Evolutionary conservation across 2,113 vertebrate species (phyloP).

Genomic region (human (Homo sapiens)): DNA sequence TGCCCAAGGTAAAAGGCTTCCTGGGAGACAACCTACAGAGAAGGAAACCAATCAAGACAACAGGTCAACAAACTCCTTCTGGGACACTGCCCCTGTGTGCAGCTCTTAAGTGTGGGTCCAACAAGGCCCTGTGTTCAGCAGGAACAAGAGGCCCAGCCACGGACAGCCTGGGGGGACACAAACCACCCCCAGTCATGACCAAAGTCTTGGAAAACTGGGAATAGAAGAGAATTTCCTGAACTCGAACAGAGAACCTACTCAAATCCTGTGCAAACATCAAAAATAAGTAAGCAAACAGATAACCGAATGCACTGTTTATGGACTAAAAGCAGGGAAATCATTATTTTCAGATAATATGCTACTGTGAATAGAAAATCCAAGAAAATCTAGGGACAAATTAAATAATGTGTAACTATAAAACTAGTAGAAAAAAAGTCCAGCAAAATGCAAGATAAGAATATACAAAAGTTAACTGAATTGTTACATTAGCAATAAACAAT

Average conservation of each 20-base stretch:
- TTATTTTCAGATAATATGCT: not conserved
- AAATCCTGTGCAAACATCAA: not conserved
- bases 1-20: not conserved
- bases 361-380: not conserved
- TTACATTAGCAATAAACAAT: not conserved
- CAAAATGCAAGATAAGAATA: not conserved
- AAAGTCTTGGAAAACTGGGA: not conserved
- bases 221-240: not conserved
- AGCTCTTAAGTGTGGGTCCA: not conserved
- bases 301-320: not conserved
- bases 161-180: not conserved
- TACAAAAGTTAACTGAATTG: not conserved
- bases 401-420: not conserved
- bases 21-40: too few relatives aligned
- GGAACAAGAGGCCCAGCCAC: not conserved
- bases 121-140: not conserved
- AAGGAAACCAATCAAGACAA: not conserved
- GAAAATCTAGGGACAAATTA: not conserved
- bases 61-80: not conserved
- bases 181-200: not conserved
- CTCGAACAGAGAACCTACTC: not conserved
- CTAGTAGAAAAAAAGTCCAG: not conserved
- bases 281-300: not conserved
- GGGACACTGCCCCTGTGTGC: rapidly evolving
- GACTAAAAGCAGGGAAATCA: not conserved